These are phyloP conservation scores for Cyclina sinensis DNA, from an alignment of 1,140 invertebrate genomes.

Conservation along the genomic window DNA sequence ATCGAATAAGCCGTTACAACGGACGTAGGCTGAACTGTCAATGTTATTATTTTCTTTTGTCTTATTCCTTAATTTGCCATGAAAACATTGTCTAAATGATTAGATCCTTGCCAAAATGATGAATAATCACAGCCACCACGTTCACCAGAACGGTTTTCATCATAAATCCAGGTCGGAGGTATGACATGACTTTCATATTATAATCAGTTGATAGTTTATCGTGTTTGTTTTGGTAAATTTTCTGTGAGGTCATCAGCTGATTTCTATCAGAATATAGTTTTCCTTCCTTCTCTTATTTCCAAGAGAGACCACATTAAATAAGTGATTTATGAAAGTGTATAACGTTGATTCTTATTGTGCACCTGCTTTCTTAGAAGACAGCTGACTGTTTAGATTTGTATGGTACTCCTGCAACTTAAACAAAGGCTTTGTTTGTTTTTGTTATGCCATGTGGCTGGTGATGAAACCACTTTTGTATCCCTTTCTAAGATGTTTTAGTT, in stretches of 20 bases:
- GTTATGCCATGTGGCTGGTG: too few species aligned
- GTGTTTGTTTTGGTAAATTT: conserved; percentile 53
- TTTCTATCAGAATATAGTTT: conserved; percentile 11
- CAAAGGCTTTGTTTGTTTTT: too few species aligned
- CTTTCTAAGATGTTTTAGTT: too few species aligned
- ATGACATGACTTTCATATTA: conserved; percentile 2
- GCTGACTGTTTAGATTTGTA: too few species aligned
- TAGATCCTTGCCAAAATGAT: conserved; percentile 71
- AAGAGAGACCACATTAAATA: too few species aligned
- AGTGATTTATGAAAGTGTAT: too few species aligned
- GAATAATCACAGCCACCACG: conserved; percentile 78
- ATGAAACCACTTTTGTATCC: too few species aligned
- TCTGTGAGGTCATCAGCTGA: conserved; percentile 46
- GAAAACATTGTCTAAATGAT: conserved; percentile 67
- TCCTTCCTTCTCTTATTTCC: too few species aligned
- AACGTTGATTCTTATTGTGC: too few species aligned
- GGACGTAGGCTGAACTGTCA: conserved; percentile 62
- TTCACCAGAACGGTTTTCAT: conserved; percentile 76
- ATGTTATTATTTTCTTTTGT: conserved; percentile 82
- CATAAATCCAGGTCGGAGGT: conserved; percentile 70
- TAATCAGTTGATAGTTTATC: conserved; percentile 34
- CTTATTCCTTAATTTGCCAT: conserved; percentile 67
- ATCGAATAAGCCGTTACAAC: conserved; percentile 65
- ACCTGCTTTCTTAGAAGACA: too few species aligned
- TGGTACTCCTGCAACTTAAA: too few species aligned